Percentiles rank a stretch among this genome's conserved stretches.
Evolutionary conservation across 1,140 invertebrate genomes (phyloP).

Genomic region (Asbolus verrucosus): DNA sequence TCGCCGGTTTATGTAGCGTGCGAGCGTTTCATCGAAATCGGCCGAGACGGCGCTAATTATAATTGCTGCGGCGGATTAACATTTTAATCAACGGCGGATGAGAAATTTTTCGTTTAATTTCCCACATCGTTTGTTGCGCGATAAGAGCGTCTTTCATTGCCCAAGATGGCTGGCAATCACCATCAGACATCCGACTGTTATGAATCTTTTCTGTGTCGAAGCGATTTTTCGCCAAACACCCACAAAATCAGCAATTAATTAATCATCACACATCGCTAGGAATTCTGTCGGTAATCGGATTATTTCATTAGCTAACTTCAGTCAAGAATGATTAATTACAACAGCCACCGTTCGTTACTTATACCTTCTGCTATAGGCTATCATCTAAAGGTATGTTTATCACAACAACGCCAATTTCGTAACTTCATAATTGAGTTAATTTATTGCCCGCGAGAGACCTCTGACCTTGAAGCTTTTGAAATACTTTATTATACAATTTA

Average conservation of each 20-base stretch:
- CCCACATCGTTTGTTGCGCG: no score
- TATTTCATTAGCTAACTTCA: conserved; percentile 37
- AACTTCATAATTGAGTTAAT: no score
- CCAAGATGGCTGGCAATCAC: no score
- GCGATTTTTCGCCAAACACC: background rate
- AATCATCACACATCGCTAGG: conserved; percentile 7
- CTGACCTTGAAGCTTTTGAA: no score
- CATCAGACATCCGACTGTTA: background rate
- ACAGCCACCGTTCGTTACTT: conserved; percentile 3
- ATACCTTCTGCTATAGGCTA: conserved; percentile 1
- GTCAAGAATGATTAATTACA: conserved; percentile 22
- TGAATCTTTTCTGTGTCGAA: background rate
- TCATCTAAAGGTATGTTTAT: background rate
- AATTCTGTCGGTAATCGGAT: conserved; percentile 34
- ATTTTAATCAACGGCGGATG: no score
- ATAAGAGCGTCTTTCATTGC: no score
- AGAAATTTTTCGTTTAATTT: background rate
- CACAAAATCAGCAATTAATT: conserved; percentile 24
- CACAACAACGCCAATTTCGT: background rate
- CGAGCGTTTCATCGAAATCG: no score
- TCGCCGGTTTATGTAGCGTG: no score
- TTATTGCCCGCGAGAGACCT: no score
- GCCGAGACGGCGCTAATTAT: no score
- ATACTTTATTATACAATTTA: no score
- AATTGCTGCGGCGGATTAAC: no score